Evolutionary conservation across 1,140 invertebrate genomes (phyloP).

Genomic region (Ceratina calcarata): DNA sequence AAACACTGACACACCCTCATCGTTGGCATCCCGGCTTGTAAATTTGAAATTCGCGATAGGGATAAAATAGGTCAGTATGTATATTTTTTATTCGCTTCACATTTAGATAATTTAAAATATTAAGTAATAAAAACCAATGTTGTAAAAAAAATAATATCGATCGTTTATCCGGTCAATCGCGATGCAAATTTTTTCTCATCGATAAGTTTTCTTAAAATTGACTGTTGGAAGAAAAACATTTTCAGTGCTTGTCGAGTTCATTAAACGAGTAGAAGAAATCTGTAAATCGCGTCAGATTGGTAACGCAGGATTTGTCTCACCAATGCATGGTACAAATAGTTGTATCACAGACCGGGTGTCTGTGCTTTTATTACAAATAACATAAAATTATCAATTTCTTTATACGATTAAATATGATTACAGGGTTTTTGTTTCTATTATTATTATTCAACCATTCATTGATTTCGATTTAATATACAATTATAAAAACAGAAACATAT

Average conservation of each 20-base stretch:
- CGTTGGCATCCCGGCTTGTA: conserved; percentile 17
- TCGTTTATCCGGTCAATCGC: too few species aligned
- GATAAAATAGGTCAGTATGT: conserved; percentile 6
- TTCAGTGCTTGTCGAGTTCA: background rate
- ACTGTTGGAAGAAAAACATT: background rate
- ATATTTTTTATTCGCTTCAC: conserved; percentile 2
- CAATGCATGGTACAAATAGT: background rate
- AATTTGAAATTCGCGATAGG: conserved; percentile 7
- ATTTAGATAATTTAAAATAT: background rate
- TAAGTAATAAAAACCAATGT: too few species aligned
- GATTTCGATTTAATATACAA: too few species aligned
- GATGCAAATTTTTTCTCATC: too few species aligned
- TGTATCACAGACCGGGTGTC: background rate
- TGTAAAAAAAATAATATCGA: too few species aligned
- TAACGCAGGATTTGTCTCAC: background rate
- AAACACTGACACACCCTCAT: conserved; percentile 33
- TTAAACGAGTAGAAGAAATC: background rate
- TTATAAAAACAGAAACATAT: background rate
- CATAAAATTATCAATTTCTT: background rate
- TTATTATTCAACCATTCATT: too few species aligned
- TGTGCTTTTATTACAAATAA: background rate
- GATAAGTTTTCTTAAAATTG: too few species aligned
- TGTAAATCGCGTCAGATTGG: background rate
- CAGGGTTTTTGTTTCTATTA: too few species aligned
- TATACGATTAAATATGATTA: too few species aligned